A percentile compares a stretch with the other conserved stretches of the same genome.
These are phyloP conservation scores for Dicranocentrus wangi DNA, from an alignment of 2,888 invertebrate genomes.

Conservation along the genomic window DNA sequence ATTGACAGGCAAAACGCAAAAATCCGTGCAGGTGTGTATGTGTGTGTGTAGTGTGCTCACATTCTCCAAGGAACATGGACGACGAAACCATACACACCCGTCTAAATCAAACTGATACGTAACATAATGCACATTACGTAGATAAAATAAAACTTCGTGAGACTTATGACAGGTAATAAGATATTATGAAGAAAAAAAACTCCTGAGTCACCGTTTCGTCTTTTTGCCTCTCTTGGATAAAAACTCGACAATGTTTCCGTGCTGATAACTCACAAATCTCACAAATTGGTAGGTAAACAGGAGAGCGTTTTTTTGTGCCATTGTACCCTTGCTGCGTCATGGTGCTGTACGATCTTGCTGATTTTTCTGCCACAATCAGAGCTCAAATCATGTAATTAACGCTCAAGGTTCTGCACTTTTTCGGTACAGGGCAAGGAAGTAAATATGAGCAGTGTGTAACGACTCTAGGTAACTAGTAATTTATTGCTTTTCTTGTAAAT, in stretches of 20 bases:
- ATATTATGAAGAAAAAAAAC: slow-evolving; percentile 40
- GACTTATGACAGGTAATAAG: slow-evolving; percentile 50
- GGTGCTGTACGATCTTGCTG: slow-evolving; percentile 48
- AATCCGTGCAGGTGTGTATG: background rate
- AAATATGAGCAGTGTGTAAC: slow-evolving; percentile 4
- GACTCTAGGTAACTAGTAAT: slow-evolving; percentile 47
- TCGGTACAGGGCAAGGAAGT: slow-evolving; percentile 61
- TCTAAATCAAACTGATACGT: slow-evolving; percentile 36
- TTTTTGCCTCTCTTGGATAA: slow-evolving; percentile 28
- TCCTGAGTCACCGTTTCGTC: slow-evolving; percentile 50
- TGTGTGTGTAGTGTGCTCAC: background rate
- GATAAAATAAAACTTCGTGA: slow-evolving; percentile 50
- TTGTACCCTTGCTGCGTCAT: background rate
- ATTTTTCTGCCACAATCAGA: slow-evolving; percentile 52
- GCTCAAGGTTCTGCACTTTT: slow-evolving; percentile 64
- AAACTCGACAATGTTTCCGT: slow-evolving; percentile 41
- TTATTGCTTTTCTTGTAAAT: slow-evolving; percentile 62
- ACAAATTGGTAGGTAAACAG: slow-evolving; percentile 45
- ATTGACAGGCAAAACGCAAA: background rate
- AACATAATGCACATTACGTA: slow-evolving; percentile 12
- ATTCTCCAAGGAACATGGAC: slow-evolving; percentile 5
- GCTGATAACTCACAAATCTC: slow-evolving; percentile 14
- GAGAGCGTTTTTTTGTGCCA: slow-evolving; percentile 17
- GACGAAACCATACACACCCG: slow-evolving; percentile 40
- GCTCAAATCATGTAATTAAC: slow-evolving; percentile 62